Conservation (phyloP, 2,888 invertebrate genomes). For the Pogonocherus hispidulus region DNA sequence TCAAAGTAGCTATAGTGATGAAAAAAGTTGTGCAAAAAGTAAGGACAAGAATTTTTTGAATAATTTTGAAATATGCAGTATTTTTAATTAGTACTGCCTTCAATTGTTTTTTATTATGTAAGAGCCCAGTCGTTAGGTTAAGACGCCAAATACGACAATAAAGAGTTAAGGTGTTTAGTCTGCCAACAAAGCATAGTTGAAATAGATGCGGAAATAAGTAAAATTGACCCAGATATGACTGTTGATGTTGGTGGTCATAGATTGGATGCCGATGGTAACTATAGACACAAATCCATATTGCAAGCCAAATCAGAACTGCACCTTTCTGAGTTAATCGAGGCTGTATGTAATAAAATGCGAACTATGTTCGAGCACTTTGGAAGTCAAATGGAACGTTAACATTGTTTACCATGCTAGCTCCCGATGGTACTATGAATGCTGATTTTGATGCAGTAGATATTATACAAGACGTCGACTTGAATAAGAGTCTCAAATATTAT, state of each 20-base stretch:
- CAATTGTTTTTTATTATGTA: constrained; percentile 32
- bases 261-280: constrained; percentile 86
- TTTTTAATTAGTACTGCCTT: constrained; percentile 33
- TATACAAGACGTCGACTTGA: constrained; percentile 87
- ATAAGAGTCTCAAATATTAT: constrained; percentile 87
- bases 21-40: constrained; percentile 25
- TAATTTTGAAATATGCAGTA: constrained; percentile 27
- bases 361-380: constrained; percentile 86
- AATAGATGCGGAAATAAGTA: constrained; percentile 78
- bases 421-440: constrained; percentile 81
- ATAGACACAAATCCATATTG: constrained; percentile 80
- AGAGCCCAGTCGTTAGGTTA: constrained; percentile 48
- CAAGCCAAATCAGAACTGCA: constrained; percentile 85
- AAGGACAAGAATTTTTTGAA: constrained; percentile 1
- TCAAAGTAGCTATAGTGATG: no score
- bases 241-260: constrained; percentile 90
- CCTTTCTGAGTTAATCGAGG: constrained; percentile 87
- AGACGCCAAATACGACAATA: constrained; percentile 63
- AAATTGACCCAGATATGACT: constrained; percentile 83
- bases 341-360: constrained; percentile 88
- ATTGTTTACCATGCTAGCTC: constrained; percentile 77
- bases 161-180: constrained; percentile 74
- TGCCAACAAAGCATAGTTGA: constrained; percentile 85
- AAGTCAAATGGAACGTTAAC: constrained; percentile 82
- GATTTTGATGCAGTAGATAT: constrained; percentile 83